These are phyloP conservation scores for Bubo blakistoni DNA, from an alignment of 2,113 vertebrate species.

Conservation along the genomic window DNA sequence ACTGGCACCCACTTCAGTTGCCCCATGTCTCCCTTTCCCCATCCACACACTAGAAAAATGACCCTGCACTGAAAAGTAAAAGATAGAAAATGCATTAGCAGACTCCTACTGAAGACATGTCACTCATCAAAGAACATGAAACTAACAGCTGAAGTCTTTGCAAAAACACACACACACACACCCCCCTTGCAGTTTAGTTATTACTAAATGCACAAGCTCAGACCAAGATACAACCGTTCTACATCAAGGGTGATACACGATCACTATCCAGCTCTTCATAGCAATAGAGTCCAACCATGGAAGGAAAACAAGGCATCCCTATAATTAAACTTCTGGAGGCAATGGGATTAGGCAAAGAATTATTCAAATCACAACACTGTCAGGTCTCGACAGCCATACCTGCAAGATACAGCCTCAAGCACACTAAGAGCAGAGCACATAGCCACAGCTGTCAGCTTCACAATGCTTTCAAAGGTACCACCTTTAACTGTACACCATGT, in stretches of 20 bases:
- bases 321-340: background rate
- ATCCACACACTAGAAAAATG: background rate
- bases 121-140: background rate
- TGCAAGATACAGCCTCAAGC: background rate
- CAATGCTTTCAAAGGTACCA: background rate
- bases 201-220: background rate
- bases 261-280: background rate
- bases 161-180: background rate
- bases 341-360: background rate
- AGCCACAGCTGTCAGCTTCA: background rate
- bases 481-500: background rate
- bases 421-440: too few species aligned
- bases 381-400: background rate
- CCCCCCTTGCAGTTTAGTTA: background rate
- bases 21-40: background rate
- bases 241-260: rapidly evolving
- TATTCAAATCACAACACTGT: background rate
- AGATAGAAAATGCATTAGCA: background rate
- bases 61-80: background rate
- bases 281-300: rapidly evolving
- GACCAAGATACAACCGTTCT: background rate
- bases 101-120: background rate
- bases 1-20: background rate
- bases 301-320: background rate
- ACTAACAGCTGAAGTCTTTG: background rate